Evolutionary conservation across 2,113 vertebrate species (phyloP).

Genomic region (Pteruthius melanotis): DNA sequence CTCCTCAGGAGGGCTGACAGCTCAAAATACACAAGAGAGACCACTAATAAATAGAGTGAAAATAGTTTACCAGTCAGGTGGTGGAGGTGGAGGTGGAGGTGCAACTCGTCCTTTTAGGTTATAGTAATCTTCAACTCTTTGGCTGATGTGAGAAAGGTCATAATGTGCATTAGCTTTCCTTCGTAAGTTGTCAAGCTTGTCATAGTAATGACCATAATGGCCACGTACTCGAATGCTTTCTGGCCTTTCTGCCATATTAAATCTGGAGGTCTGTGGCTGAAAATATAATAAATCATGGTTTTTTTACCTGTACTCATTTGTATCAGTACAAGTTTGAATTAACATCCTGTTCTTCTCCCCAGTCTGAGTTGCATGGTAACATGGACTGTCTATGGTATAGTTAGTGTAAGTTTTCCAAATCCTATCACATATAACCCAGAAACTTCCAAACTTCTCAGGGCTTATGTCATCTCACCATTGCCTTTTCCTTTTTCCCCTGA

Average conservation of each 20-base stretch:
- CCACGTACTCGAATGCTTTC: background rate
- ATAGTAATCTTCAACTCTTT: conserved; percentile 31
- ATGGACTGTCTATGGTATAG: background rate
- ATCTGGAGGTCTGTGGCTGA: conserved; percentile 41
- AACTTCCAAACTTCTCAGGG: background rate
- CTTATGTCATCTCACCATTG: background rate
- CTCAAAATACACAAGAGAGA: background rate
- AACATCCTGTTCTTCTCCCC: background rate
- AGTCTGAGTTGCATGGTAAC: background rate
- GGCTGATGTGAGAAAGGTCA: conserved; percentile 4
- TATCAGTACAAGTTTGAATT: background rate
- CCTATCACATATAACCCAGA: background rate
- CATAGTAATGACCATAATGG: conserved; percentile 74
- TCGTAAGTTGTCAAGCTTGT: conserved; percentile 74
- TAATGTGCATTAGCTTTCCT: conserved; percentile 38
- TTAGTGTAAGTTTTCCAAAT: background rate
- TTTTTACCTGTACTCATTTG: background rate
- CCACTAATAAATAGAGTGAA: background rate
- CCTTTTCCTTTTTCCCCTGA: background rate
- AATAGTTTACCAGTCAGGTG: conserved; percentile 50
- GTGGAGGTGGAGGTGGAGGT: background rate
- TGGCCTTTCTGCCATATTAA: conserved; percentile 39
- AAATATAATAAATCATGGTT: background rate
- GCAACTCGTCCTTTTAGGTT: conserved; percentile 9
- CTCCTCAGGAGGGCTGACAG: background rate